phyloP scores from a whole-genome alignment of 2,888 invertebrate genomes.

The Epirrhoe alternata region DNA sequence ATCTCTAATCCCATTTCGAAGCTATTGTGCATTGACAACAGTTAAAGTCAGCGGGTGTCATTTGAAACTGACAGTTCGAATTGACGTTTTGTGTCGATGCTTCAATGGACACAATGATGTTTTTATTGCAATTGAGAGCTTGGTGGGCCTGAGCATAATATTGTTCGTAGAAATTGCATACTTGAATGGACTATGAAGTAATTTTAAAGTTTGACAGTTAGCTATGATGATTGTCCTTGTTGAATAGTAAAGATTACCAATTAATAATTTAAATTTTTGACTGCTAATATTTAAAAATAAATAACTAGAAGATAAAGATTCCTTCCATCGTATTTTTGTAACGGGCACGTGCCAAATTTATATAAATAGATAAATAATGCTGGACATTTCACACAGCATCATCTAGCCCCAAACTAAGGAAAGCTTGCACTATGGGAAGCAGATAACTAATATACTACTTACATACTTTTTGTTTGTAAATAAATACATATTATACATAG shows the following conservation, averaged over 20 bases:
- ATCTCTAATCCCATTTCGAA: constrained; percentile 54
- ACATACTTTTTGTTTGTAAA: too few relatives aligned
- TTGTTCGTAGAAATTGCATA: constrained; percentile 32
- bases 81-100: constrained; percentile 37
- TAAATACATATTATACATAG: too few relatives aligned
- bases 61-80: constrained; percentile 36
- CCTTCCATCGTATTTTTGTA: too few relatives aligned
- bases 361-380: too few relatives aligned
- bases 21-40: constrained; percentile 67
- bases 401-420: too few relatives aligned
- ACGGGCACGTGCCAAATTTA: too few relatives aligned
- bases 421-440: too few relatives aligned
- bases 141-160: constrained; percentile 41
- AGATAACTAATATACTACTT: too few relatives aligned
- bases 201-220: background rate
- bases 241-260: background rate
- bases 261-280: too few relatives aligned
- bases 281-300: too few relatives aligned
- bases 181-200: background rate
- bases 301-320: too few relatives aligned
- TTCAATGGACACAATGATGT: constrained; percentile 38
- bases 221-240: background rate
- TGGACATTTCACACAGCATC: too few relatives aligned
- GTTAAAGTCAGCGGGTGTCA: constrained; percentile 61
- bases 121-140: constrained; percentile 40